Percentiles rank a stretch among this genome's conserved stretches.
Evolutionary conservation across 1,140 invertebrate genomes (phyloP).

Genomic region (Hesperophylax magnus): DNA sequence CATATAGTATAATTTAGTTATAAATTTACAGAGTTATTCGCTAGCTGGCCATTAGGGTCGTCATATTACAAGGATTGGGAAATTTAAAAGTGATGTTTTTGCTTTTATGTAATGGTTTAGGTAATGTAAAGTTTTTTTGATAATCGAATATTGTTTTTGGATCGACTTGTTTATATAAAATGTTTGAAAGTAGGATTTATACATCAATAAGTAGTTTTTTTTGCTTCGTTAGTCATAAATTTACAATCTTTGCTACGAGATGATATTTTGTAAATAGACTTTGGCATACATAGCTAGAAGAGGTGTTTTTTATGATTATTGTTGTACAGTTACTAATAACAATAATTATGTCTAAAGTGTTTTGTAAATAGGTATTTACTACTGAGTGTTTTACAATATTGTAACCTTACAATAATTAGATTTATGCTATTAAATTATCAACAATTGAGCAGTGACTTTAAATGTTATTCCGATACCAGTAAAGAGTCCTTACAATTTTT

Average conservation of each 20-base stretch:
- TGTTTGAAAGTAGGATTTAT: conserved; percentile 35
- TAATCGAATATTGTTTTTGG: conserved; percentile 15
- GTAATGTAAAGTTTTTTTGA: conserved; percentile 23
- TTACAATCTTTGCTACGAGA: conserved; percentile 23
- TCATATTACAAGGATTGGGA: conserved; percentile 17
- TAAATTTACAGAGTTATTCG: conserved; percentile 10
- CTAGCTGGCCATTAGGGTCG: conserved; percentile 27
- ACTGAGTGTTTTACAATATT: conserved; percentile 55
- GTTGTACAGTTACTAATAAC: conserved; percentile 25
- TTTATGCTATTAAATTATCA: conserved; percentile 60
- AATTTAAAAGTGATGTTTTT: conserved; percentile 11
- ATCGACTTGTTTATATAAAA: conserved; percentile 18
- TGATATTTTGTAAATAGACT: conserved; percentile 25
- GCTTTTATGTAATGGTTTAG: conserved; percentile 28
- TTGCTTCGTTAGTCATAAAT: conserved; percentile 21
- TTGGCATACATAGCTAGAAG: conserved; percentile 21
- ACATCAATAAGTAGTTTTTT: conserved; percentile 29
- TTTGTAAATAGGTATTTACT: conserved; percentile 37
- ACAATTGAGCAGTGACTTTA: too few relatives aligned
- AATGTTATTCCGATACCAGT: too few relatives aligned
- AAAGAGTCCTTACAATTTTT: too few relatives aligned
- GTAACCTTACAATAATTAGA: background rate
- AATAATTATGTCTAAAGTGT: conserved; percentile 6
- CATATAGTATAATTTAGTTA: conserved; percentile 8
- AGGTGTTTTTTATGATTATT: conserved; percentile 4